A percentile compares a stretch with the other conserved stretches of the same genome.
Evolutionary conservation across 2,797 vertebrate species (phyloP).

Genomic region (Cynodonichthys magdalenae): DNA sequence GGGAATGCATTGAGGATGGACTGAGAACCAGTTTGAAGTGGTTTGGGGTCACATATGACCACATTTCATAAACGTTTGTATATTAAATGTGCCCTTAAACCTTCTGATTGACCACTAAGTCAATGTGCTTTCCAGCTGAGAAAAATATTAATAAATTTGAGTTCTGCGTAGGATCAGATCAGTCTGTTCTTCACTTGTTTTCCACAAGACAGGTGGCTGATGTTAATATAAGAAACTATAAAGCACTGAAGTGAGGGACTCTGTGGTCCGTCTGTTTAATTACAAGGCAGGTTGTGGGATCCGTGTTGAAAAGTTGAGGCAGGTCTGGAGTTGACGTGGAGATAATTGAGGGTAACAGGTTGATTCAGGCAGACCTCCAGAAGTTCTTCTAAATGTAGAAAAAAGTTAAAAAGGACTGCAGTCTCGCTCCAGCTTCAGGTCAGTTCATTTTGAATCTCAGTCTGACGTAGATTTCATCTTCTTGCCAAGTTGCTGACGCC

Average conservation of each 20-base stretch:
- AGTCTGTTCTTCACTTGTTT: slow-evolving; percentile 1
- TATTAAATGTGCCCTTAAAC: background rate
- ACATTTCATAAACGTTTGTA: background rate
- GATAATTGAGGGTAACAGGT: slow-evolving; percentile 14
- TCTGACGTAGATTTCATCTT: slow-evolving; percentile 8
- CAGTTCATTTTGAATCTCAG: slow-evolving; percentile 1
- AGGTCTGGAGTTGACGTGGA: slow-evolving; percentile 10
- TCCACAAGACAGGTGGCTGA: background rate
- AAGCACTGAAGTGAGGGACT: background rate
- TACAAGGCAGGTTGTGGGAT: slow-evolving; percentile 2
- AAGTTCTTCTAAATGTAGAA: background rate
- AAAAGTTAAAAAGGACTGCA: background rate
- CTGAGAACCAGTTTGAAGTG: background rate
- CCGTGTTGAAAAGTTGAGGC: slow-evolving; percentile 2
- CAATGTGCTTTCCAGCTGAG: background rate
- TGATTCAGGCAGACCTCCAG: slow-evolving; percentile 3
- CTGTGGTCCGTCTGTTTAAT: background rate
- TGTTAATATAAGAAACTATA: slow-evolving; percentile 3
- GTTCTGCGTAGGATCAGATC: background rate
- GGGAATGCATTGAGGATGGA: no score
- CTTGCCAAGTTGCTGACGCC: slow-evolving; percentile 3
- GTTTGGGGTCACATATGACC: background rate
- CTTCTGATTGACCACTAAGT: background rate
- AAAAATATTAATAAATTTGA: background rate
- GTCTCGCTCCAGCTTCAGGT: background rate